Conservation (phyloP, 2,888 invertebrate genomes). For the Odontocerum albicorne region DNA sequence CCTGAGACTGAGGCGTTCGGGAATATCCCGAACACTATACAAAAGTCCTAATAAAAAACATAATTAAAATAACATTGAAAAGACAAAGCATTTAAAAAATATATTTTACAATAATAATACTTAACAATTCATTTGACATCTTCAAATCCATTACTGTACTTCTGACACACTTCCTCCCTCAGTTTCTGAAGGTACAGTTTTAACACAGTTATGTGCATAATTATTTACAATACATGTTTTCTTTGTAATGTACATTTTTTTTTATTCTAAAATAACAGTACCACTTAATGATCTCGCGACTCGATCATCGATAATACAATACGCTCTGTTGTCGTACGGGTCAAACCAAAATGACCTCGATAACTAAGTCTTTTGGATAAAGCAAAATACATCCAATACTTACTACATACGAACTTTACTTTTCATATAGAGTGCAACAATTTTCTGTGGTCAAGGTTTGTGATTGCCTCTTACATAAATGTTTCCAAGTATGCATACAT, state of each 20-base stretch:
- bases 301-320: not conserved
- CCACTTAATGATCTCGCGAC: conserved; percentile 3
- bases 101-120: conserved; percentile 34
- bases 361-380: conserved; percentile 1
- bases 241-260: conserved; percentile 31
- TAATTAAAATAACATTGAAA: conserved; percentile 17
- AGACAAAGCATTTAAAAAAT: conserved; percentile 22
- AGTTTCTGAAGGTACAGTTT: conserved; percentile 33
- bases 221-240: conserved; percentile 33
- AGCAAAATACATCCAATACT: conserved; percentile 8
- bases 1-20: conserved; percentile 5
- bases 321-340: too few relatives aligned
- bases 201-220: conserved; percentile 36
- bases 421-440: conserved; percentile 28
- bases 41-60: conserved; percentile 7
- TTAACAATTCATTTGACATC: conserved; percentile 26
- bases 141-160: conserved; percentile 25
- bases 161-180: conserved; percentile 26
- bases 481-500: conserved; percentile 22
- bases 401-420: too few relatives aligned
- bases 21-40: not conserved
- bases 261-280: conserved; percentile 29
- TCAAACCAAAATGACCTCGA: too few relatives aligned
- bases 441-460: conserved; percentile 23
- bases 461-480: conserved; percentile 29